Conservation (phyloP, 1,140 invertebrate species). For the Pygmarrhopalites habei region DNA sequence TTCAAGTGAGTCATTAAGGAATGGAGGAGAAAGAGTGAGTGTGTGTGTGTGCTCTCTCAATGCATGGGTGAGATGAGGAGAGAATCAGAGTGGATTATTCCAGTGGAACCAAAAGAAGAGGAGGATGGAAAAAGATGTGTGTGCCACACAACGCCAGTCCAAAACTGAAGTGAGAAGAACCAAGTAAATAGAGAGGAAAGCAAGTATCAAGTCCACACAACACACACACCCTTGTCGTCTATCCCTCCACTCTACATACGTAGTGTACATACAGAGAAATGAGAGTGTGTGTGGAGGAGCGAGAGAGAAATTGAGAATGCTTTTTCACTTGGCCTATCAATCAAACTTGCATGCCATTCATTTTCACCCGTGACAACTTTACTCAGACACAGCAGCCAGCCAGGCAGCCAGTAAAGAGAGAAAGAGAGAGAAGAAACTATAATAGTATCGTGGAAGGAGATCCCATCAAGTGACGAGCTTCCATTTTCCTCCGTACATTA, state of each 20-base stretch:
- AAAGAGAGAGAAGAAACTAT: not conserved
- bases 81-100: slow-evolving; percentile 3
- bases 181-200: no score
- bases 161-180: no score
- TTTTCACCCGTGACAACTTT: slow-evolving; percentile 18
- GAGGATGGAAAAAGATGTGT: no score
- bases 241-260: no score
- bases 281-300: not conserved
- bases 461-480: no score
- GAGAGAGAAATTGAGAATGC: slow-evolving; percentile 20
- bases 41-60: not conserved
- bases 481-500: no score
- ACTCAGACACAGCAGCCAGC: not conserved
- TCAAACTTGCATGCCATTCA: slow-evolving; percentile 36
- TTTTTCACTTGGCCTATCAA: slow-evolving; percentile 39
- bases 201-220: not conserved
- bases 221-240: no score
- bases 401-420: not conserved
- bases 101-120: no score
- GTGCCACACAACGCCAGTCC: no score
- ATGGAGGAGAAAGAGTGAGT: not conserved
- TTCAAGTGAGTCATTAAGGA: slow-evolving; percentile 15
- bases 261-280: not conserved
- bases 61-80: slow-evolving; percentile 9
- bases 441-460: no score